These are phyloP conservation scores for Hippocampus kuda DNA, from an alignment of 2,797 vertebrate species.

Conservation along the genomic window DNA sequence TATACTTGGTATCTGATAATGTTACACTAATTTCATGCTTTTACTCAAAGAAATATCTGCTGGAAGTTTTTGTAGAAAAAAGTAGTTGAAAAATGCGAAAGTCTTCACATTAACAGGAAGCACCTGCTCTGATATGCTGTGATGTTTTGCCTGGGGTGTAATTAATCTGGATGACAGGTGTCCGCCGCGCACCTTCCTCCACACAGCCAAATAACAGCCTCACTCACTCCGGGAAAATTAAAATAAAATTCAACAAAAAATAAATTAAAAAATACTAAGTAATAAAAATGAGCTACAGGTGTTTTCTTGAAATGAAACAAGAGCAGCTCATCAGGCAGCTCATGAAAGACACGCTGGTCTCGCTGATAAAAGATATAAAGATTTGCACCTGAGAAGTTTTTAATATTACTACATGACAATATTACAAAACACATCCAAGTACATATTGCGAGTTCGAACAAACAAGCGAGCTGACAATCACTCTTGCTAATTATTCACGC, in stretches of 20 bases:
- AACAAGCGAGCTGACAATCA: too few relatives aligned
- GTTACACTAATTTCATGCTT: too few relatives aligned
- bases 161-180: slow-evolving; percentile 57
- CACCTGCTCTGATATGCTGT: slow-evolving; percentile 4
- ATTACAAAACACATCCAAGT: background rate
- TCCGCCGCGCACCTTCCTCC: slow-evolving; percentile 47
- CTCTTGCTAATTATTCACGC: too few relatives aligned
- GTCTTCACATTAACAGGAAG: background rate
- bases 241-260: slow-evolving; percentile 9
- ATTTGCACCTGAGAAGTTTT: slow-evolving; percentile 33
- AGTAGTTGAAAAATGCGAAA: background rate
- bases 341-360: background rate
- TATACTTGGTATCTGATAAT: too few relatives aligned
- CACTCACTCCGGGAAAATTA: slow-evolving; percentile 24
- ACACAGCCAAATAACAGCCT: slow-evolving; percentile 52
- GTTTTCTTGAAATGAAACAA: slow-evolving; percentile 43
- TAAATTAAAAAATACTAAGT: too few relatives aligned
- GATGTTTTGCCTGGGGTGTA: slow-evolving; percentile 29
- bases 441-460: background rate
- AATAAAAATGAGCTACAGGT: slow-evolving; percentile 30
- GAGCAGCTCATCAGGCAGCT: slow-evolving; percentile 9
- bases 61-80: background rate
- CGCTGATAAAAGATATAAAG: slow-evolving; percentile 16
- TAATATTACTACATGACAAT: background rate
- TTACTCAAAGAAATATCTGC: too few relatives aligned